These are phyloP conservation scores for Metacarcinus magister DNA, from an alignment of 2,888 invertebrate genomes.

Conservation along the genomic window DNA sequence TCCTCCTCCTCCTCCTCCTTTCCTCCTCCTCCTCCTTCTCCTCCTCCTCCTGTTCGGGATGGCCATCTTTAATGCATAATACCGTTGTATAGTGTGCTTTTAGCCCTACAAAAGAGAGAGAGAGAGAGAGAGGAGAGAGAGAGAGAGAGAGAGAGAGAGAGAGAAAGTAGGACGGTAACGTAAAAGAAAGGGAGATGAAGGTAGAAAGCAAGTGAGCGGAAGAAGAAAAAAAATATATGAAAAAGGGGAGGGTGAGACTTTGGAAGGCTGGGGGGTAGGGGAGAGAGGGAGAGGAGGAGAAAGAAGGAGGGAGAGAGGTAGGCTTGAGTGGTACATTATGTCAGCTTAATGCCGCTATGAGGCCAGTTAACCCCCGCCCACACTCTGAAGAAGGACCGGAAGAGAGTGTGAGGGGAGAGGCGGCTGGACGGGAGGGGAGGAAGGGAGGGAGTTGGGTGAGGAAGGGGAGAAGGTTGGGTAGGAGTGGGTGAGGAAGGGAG, in stretches of 20 bases:
- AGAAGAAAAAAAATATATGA: background rate
- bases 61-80: background rate
- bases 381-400: background rate
- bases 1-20: background rate
- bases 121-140: background rate
- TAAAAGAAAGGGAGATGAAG: background rate
- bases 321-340: constrained; percentile 20
- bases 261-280: background rate
- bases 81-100: background rate
- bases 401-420: background rate
- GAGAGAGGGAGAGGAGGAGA: background rate
- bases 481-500: background rate
- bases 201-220: background rate
- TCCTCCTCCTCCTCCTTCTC: background rate
- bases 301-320: background rate
- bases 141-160: background rate
- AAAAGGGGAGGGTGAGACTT: background rate
- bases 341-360: background rate
- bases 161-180: background rate
- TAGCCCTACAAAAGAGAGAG: background rate
- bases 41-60: background rate
- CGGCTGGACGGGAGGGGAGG: background rate
- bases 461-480: too few relatives aligned
- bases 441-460: background rate
- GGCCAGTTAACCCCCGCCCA: background rate